Percentiles rank a stretch among this genome's conserved stretches.
Conservation (phyloP, 2,113 vertebrate species). For the Ictidomys tridecemlineatus region DNA sequence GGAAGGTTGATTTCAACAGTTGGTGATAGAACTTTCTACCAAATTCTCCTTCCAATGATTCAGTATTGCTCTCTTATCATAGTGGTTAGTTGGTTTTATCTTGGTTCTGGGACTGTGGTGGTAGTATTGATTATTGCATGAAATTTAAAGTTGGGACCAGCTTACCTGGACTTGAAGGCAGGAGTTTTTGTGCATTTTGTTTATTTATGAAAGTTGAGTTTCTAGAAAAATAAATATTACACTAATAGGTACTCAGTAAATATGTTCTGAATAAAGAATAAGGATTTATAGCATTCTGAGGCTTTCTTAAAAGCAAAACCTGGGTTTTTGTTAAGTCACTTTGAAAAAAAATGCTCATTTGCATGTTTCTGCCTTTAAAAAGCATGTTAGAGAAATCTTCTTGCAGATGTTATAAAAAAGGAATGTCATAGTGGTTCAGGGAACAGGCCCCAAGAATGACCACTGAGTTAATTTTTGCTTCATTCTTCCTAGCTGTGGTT, state of each 20-base stretch:
- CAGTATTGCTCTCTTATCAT: background rate
- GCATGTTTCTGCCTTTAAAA: background rate
- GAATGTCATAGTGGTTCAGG: background rate
- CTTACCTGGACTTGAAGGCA: background rate
- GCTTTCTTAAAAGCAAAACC: background rate
- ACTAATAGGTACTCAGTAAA: background rate
- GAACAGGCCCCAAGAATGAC: background rate
- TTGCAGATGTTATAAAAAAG: background rate
- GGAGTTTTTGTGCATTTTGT: background rate
- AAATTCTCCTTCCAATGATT: background rate
- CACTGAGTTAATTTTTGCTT: background rate
- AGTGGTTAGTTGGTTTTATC: background rate
- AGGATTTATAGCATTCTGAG: background rate
- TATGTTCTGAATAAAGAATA: background rate
- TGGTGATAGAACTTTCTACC: background rate
- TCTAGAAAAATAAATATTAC: background rate
- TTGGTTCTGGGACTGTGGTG: background rate
- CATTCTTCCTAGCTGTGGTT: background rate
- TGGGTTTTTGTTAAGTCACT: background rate
- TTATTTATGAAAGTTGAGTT: conserved; percentile 43
- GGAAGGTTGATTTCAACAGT: background rate
- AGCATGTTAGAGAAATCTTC: background rate
- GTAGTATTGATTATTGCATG: background rate
- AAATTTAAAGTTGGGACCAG: background rate
- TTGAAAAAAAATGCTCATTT: conserved; percentile 4